Percentiles rank a stretch among this genome's conserved stretches.
Evolutionary conservation across 2,797 vertebrate genomes (phyloP).

Genomic region (Smutsia gigantea): DNA sequence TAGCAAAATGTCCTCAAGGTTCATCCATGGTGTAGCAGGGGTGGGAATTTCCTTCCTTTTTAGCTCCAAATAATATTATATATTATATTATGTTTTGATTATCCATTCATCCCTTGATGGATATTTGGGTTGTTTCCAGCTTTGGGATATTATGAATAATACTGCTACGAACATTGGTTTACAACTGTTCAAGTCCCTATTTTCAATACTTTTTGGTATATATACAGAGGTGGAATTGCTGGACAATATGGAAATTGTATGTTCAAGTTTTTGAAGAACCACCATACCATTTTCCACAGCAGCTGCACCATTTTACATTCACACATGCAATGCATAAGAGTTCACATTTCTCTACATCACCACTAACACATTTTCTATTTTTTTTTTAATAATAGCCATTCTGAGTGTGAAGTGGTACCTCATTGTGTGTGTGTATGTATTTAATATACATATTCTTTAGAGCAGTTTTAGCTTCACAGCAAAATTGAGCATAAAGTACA

Average conservation of each 20-base stretch:
- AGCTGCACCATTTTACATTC: not conserved
- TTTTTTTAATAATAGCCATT: not conserved
- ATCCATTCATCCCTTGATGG: not conserved
- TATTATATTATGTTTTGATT: not conserved
- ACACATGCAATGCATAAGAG: not conserved
- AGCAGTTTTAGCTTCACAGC: not conserved
- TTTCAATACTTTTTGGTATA: not conserved
- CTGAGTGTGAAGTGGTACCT: not conserved
- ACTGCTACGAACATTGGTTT: not conserved
- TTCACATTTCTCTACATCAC: not conserved
- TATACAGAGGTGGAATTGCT: not conserved
- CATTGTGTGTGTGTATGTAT: not conserved
- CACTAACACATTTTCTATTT: not conserved
- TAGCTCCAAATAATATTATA: not conserved
- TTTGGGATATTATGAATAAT: not conserved
- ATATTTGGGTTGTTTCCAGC: too few species aligned
- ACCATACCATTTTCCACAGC: not conserved
- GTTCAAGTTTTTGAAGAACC: not conserved
- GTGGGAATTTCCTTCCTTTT: not conserved
- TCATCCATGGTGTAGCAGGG: not conserved
- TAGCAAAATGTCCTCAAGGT: not conserved
- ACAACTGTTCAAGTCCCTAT: not conserved
- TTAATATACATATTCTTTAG: not conserved
- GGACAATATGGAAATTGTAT: not conserved
- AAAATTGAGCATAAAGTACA: not conserved